Conservation (phyloP, 2,797 vertebrate genomes). For the Avahi laniger region DNA sequence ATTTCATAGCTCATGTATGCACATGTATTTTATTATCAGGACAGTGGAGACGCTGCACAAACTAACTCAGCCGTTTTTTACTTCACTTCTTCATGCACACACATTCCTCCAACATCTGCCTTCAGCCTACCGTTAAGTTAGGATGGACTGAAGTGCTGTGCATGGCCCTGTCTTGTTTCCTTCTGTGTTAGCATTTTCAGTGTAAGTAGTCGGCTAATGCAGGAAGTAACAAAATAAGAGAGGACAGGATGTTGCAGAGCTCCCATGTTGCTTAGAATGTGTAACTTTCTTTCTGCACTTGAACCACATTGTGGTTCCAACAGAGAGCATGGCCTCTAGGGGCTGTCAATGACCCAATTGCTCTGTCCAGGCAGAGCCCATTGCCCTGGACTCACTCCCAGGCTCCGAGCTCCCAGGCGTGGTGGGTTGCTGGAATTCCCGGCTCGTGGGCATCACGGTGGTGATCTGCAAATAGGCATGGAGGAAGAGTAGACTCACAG, state of each 20-base stretch:
- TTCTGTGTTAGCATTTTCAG: not conserved
- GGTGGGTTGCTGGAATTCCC: not conserved
- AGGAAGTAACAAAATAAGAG: not conserved
- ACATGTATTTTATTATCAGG: not conserved
- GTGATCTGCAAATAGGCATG: not conserved
- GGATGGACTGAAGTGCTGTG: not conserved
- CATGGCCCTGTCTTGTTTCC: not conserved
- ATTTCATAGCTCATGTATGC: not conserved
- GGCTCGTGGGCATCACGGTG: rapidly evolving
- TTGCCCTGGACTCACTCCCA: not conserved
- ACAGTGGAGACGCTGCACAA: not conserved
- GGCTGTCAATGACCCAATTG: rapidly evolving
- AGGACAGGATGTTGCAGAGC: not conserved
- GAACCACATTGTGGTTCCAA: not conserved
- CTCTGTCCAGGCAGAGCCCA: rapidly evolving
- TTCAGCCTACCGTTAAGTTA: not conserved
- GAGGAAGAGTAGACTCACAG: not conserved
- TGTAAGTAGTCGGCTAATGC: not conserved
- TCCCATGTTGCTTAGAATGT: not conserved
- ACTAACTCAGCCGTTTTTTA: not conserved
- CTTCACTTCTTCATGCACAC: not conserved
- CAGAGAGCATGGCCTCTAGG: not conserved
- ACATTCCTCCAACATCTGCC: not conserved
- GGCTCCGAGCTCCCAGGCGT: not conserved
- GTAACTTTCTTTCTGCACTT: not conserved